phyloP scores from a whole-genome alignment of 2,113 vertebrate species.

The Sus scrofa region DNA sequence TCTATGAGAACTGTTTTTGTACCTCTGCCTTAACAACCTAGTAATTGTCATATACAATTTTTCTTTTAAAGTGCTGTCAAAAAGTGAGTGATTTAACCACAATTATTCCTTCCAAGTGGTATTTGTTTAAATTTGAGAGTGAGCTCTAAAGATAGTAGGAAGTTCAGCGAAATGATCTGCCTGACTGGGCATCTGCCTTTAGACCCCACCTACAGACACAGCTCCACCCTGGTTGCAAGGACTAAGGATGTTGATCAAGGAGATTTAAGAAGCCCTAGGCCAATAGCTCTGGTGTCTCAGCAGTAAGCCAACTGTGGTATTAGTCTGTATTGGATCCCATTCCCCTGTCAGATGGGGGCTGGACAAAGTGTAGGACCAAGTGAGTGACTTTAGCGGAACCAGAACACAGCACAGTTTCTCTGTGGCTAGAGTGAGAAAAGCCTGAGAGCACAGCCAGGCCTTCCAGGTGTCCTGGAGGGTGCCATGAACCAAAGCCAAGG shows the following conservation, averaged over 20 bases:
- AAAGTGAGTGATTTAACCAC: background rate
- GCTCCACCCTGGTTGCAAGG: background rate
- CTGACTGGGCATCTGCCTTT: background rate
- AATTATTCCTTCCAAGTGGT: background rate
- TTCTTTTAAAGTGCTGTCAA: background rate
- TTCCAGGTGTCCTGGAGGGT: background rate
- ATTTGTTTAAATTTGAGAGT: constrained; percentile 12
- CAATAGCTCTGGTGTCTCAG: background rate
- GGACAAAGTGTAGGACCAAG: background rate
- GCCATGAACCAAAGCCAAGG: background rate
- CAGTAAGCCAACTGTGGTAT: background rate
- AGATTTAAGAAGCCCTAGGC: background rate
- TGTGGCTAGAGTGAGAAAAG: background rate
- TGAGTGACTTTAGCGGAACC: background rate
- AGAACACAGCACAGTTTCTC: background rate
- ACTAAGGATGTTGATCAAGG: background rate
- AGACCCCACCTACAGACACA: background rate
- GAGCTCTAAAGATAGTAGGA: background rate
- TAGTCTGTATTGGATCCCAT: background rate
- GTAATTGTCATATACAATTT: background rate
- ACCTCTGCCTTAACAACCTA: background rate
- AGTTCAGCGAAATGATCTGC: background rate
- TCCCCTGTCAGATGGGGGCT: background rate
- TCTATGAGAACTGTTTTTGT: background rate
- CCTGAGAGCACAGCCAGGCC: background rate